These are phyloP conservation scores for Drosophila tropicalis DNA, from an alignment of 1,140 invertebrate genomes.

Conservation along the genomic window DNA sequence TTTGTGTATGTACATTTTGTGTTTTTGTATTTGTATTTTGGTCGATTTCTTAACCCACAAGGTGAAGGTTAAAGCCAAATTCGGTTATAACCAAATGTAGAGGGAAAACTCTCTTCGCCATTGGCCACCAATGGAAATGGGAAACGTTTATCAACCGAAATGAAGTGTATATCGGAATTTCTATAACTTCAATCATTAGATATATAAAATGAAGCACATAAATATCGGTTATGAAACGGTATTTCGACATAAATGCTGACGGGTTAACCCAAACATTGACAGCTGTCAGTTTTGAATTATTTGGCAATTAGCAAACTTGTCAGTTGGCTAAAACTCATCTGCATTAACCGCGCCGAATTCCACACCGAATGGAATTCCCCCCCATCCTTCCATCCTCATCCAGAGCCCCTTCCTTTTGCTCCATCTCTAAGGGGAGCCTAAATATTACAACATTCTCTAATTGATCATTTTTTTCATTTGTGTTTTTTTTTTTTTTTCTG, in stretches of 20 bases:
- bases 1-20: slow-evolving; percentile 17
- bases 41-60: slow-evolving; percentile 60
- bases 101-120: background rate
- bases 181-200: background rate
- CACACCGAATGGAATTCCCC: background rate
- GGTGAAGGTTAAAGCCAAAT: slow-evolving; percentile 59
- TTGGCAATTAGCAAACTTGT: slow-evolving; percentile 9
- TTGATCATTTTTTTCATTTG: slow-evolving; percentile 56
- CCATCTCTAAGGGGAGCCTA: background rate
- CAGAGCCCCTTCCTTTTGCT: background rate
- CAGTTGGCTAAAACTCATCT: slow-evolving; percentile 1
- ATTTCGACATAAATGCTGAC: background rate
- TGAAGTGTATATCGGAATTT: too few species aligned
- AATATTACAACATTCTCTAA: slow-evolving; percentile 66
- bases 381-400: background rate
- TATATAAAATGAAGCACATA: background rate
- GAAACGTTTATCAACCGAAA: too few species aligned
- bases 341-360: background rate
- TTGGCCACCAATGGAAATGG: background rate
- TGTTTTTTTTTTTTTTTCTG: slow-evolving; percentile 3
- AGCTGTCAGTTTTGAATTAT: slow-evolving; percentile 43
- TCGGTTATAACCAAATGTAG: slow-evolving; percentile 4
- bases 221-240: slow-evolving; percentile 4
- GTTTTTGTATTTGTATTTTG: slow-evolving; percentile 5
- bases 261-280: slow-evolving; percentile 13